Conservation (phyloP, 2,113 vertebrate species). For the Microcebus ravelobensis region DNA sequence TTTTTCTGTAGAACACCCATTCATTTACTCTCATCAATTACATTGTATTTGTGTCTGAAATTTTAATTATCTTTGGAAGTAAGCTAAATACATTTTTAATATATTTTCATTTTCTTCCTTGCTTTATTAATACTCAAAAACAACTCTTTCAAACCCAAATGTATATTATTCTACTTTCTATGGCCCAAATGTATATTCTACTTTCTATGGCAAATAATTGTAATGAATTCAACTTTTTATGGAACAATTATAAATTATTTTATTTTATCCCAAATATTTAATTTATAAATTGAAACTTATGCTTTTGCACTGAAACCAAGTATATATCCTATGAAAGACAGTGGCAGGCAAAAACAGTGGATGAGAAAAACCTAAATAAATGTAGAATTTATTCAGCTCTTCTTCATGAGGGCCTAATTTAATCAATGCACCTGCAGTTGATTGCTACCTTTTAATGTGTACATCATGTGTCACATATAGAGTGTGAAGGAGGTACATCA, state of each 20-base stretch:
- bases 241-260: slow-evolving; percentile 6
- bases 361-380: slow-evolving; percentile 47
- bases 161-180: background rate
- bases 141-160: background rate
- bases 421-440: slow-evolving; percentile 47
- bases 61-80: background rate
- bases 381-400: slow-evolving; percentile 17
- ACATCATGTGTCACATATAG: background rate
- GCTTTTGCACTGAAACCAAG: background rate
- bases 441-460: slow-evolving; percentile 44
- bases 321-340: slow-evolving; percentile 12
- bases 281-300: slow-evolving; percentile 12
- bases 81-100: background rate
- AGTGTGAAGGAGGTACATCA: background rate
- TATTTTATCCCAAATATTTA: background rate
- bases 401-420: background rate
- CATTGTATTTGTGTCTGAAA: background rate
- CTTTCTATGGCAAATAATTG: background rate
- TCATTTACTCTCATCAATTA: background rate
- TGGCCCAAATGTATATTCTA: background rate
- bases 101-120: background rate
- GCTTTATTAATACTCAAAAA: background rate
- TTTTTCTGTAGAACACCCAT: background rate
- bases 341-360: background rate
- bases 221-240: background rate